Evolutionary conservation across 1,140 invertebrate species (phyloP).

Genomic region (Sitophilus oryzae): DNA sequence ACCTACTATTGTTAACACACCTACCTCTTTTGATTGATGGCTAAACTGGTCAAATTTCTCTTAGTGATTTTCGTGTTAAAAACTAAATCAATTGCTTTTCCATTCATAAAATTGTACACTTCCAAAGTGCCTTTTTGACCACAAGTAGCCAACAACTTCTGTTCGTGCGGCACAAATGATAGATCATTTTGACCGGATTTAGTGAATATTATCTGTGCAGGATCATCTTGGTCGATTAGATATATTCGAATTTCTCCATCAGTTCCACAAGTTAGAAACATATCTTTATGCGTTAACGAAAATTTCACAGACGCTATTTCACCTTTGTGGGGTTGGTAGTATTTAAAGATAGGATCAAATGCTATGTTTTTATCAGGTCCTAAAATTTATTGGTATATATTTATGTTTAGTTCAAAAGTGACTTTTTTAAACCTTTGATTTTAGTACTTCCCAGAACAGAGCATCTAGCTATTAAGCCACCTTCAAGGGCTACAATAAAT

Average conservation of each 20-base stretch:
- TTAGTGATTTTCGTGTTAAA: slow-evolving; percentile 23
- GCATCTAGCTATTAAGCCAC: slow-evolving; percentile 38
- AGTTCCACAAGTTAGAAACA: slow-evolving; percentile 37
- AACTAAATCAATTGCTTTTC: slow-evolving; percentile 25
- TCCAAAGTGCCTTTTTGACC: slow-evolving; percentile 30
- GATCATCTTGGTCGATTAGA: slow-evolving; percentile 37
- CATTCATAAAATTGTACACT: slow-evolving; percentile 34
- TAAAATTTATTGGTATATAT: slow-evolving; percentile 11
- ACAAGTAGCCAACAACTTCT: slow-evolving; percentile 36
- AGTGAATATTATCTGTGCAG: slow-evolving; percentile 37
- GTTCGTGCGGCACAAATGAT: slow-evolving; percentile 36
- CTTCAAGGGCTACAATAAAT: slow-evolving; percentile 40
- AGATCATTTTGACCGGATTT: slow-evolving; percentile 27
- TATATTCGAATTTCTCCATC: slow-evolving; percentile 41
- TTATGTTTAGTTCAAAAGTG: too few species aligned
- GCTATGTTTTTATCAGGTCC: slow-evolving; percentile 23
- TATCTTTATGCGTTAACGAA: slow-evolving; percentile 36
- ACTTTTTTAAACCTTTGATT: slow-evolving; percentile 36
- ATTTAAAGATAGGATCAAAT: slow-evolving; percentile 37
- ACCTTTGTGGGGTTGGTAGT: slow-evolving; percentile 39
- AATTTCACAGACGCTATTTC: slow-evolving; percentile 35
- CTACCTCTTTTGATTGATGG: slow-evolving; percentile 27
- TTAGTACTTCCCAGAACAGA: slow-evolving; percentile 34
- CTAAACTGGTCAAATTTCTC: slow-evolving; percentile 24
- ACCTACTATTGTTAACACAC: background rate